Evolutionary conservation across 2,797 vertebrate species (phyloP).

Genomic region (Capromys pilorides): DNA sequence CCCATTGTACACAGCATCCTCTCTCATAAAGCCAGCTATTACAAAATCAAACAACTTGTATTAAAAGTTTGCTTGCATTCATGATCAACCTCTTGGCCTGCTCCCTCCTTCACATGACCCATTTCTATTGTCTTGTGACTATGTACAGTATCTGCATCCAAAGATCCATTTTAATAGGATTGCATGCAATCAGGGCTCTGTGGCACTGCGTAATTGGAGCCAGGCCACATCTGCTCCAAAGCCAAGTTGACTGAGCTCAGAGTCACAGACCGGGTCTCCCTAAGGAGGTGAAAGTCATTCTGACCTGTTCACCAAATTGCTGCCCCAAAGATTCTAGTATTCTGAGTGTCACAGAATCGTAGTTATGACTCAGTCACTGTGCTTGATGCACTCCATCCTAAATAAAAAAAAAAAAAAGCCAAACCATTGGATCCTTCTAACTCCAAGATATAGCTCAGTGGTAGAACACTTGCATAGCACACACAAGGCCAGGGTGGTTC

Average conservation of each 20-base stretch:
- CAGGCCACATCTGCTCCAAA: constrained; percentile 2
- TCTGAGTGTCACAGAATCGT: background rate
- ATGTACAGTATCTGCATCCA: background rate
- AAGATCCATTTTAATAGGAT: background rate
- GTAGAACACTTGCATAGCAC: background rate
- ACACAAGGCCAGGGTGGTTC: background rate
- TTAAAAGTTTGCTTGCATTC: background rate
- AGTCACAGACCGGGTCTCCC: background rate
- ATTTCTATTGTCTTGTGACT: constrained; percentile 19
- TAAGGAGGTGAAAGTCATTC: background rate
- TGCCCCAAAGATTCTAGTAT: background rate
- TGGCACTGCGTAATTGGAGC: background rate
- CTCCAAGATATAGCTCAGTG: background rate
- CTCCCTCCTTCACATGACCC: background rate
- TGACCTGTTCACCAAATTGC: background rate
- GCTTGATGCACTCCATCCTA: background rate
- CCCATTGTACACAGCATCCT: background rate
- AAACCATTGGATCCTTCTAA: background rate
- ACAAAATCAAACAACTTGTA: background rate
- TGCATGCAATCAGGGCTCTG: background rate
- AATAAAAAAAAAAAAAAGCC: too few species aligned
- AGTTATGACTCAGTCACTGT: background rate
- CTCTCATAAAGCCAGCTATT: background rate
- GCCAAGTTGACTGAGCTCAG: background rate
- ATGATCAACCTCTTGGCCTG: background rate